A percentile compares a stretch with the other conserved stretches of the same genome.
phyloP scores from a whole-genome alignment of 2,113 vertebrate genomes.

The Hyperoodon ampullatus region DNA sequence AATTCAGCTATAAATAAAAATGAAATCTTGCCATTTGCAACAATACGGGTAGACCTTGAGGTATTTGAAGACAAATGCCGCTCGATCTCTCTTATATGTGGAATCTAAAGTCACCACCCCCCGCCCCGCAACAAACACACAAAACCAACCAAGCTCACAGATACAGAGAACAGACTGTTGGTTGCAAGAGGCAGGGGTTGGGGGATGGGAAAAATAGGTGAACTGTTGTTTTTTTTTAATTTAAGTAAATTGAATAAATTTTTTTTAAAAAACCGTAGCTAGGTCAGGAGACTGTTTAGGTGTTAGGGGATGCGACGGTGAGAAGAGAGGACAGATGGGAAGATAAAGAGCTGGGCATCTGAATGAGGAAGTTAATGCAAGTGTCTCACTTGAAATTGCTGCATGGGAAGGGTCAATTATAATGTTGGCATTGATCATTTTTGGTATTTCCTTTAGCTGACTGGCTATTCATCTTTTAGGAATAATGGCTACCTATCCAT shows the following conservation, averaged over 20 bases:
- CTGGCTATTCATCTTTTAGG: neutral
- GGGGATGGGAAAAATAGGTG: neutral
- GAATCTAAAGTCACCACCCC: neutral
- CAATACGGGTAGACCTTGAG: neutral
- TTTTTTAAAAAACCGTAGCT: neutral
- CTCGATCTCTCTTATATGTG: neutral
- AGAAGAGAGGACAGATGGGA: neutral
- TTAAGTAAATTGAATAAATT: neutral
- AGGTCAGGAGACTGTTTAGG: neutral
- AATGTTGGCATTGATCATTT: neutral
- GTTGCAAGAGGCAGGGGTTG: neutral
- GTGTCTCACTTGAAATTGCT: neutral
- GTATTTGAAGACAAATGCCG: neutral
- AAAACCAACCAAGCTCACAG: neutral
- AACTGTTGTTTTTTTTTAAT: neutral
- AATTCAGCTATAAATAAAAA: neutral
- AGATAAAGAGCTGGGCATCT: neutral
- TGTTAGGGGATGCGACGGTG: neutral
- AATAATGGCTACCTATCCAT: neutral
- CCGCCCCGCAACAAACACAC: too few species aligned
- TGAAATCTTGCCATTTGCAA: neutral
- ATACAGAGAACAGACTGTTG: neutral
- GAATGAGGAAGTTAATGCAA: neutral
- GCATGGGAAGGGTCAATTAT: neutral
- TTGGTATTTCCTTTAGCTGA: neutral